Base-by-base conservation (phyloP, 2,888 invertebrate species). In the Dyspetes luteomarginatus region DNA sequence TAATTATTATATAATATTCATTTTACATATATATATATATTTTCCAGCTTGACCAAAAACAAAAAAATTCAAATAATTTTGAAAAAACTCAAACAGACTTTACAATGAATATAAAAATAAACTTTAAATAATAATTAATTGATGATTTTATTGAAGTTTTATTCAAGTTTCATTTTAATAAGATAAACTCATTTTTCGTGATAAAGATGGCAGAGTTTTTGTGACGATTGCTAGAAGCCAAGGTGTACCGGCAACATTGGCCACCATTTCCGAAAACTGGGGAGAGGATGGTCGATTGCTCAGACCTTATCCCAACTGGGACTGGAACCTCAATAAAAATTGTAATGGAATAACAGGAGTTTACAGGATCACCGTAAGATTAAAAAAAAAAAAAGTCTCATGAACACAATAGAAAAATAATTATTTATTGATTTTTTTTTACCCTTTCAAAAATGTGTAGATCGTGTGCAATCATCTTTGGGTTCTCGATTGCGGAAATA, bases 261-360 rank as follows among this genome's bases (percentile, higher is more conserved):
- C 95, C 0, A 94, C 93, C 0, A 93, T 96, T 3, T 83, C 88
- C 30, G 78, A 88, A 9, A 74, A 82, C 26, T 84, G 82, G 0
- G 92, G 91, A 65, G 86, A 88, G 0, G 93, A 93, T 50, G 93
- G 0, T 91, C 93, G 0, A 92, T 93, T 7, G 87, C 90, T 95
- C 65, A 86, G 88, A 30, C 94, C 94, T 0, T 95, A 95, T 90
- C 95, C 95, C 0, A 93, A 93, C 90, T 95, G 95, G 91, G 89
- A 92, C n/a, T 94, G 94, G 93, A 94, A 81, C 36, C 94, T 95
- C 82, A 93, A 94, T 84, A 94, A 94, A 0, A 74, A 94, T 89
- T 95, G 95, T 86, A 92, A 94, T 30, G 94, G 95, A n/a, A 92
- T 97, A 43, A 95, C 95, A 0, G 96, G 96, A 0, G 96, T 95